Percentiles rank a stretch among this genome's conserved stretches.
Conservation (phyloP, 2,113 vertebrate genomes). For the Calypte anna region DNA sequence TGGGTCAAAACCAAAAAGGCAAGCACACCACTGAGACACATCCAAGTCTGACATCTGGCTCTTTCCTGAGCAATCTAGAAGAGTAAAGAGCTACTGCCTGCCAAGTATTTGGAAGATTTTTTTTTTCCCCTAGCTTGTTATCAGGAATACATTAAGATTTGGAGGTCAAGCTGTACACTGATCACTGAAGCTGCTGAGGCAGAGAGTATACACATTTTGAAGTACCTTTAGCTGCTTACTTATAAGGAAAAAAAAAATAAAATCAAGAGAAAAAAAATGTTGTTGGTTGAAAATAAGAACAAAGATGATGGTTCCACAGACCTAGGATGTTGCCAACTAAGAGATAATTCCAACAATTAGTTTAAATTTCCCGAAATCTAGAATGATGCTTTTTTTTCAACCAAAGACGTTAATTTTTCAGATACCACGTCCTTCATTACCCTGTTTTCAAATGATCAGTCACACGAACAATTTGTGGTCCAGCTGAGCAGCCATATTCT, state of each 20-base stretch:
- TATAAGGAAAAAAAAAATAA: neutral
- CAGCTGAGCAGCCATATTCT: neutral
- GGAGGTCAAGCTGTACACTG: neutral
- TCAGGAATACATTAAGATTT: neutral
- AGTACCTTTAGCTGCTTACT: neutral
- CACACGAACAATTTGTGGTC: no score
- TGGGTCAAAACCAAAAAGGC: neutral
- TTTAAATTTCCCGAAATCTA: neutral
- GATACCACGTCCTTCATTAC: neutral
- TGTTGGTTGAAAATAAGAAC: neutral
- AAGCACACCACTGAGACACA: neutral
- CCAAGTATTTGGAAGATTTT: neutral
- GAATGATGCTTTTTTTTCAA: neutral
- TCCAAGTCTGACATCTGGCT: neutral
- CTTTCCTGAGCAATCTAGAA: neutral
- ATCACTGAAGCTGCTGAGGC: neutral
- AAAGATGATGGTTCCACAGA: neutral
- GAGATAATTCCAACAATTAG: neutral
- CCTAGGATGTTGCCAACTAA: neutral
- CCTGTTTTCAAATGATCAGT: rapidly evolving
- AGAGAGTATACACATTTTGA: neutral
- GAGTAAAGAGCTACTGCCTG: neutral
- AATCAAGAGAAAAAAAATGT: neutral
- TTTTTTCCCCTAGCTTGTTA: neutral
- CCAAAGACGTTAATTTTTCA: neutral